These are phyloP conservation scores for Adelges cooleyi DNA, from an alignment of 1,140 invertebrate genomes.

Conservation along the genomic window DNA sequence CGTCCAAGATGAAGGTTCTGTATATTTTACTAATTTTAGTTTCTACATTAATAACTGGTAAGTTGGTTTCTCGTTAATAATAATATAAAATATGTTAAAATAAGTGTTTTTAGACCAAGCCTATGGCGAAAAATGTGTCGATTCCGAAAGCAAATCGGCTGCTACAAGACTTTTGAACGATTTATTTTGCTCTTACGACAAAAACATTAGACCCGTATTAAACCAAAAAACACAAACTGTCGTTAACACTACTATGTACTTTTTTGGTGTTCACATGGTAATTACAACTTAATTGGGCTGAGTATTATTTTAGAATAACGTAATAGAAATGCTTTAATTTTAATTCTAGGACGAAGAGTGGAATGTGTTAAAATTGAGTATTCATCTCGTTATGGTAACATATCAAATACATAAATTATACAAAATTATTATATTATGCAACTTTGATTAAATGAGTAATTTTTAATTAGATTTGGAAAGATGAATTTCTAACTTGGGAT, in stretches of 20 bases:
- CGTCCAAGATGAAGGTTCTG: no score
- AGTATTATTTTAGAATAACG: neutral
- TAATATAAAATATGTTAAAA: no score
- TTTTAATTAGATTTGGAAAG: slow-evolving; percentile 4
- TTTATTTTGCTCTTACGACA: slow-evolving; percentile 13
- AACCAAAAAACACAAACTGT: neutral
- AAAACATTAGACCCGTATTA: neutral
- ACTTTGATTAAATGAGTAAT: neutral
- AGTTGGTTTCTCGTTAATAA: no score
- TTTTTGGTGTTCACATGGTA: slow-evolving; percentile 4
- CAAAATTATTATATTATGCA: no score
- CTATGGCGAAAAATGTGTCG: neutral
- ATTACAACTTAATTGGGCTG: neutral
- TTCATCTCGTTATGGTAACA: neutral
- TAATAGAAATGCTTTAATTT: neutral
- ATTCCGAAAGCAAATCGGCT: neutral
- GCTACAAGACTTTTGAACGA: neutral
- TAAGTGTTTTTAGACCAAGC: neutral
- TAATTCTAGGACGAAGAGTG: slow-evolving; percentile 3
- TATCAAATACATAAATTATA: no score
- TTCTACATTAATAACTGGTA: no score
- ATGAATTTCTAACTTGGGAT: slow-evolving; percentile 19
- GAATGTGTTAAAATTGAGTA: slow-evolving; percentile 1
- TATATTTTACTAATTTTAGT: no score
- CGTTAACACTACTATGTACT: neutral